Conservation (phyloP, 1,140 invertebrate species). For the Ips nitidus region DNA sequence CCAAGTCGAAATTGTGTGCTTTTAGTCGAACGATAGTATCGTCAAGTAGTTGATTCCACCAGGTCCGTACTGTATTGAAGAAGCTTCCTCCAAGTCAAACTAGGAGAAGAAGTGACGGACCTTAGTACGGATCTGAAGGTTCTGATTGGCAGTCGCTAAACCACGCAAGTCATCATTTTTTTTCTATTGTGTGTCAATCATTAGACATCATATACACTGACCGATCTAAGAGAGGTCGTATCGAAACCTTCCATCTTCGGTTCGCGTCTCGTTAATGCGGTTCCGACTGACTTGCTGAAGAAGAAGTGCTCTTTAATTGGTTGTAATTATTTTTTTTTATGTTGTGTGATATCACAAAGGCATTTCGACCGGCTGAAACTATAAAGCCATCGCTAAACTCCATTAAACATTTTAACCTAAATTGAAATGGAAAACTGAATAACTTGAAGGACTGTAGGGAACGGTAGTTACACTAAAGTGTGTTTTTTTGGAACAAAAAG, state of each 20-base stretch:
- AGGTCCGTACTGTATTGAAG: neutral
- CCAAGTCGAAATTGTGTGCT: constrained; percentile 37
- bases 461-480: too few relatives aligned
- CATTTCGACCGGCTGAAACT: neutral
- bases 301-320: constrained; percentile 25
- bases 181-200: constrained; percentile 41
- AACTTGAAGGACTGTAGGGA: too few relatives aligned
- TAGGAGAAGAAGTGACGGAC: too few relatives aligned
- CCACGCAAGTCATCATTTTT: constrained; percentile 38
- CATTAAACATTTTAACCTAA: too few relatives aligned
- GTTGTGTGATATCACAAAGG: neutral
- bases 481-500: too few relatives aligned
- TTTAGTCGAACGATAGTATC: constrained; percentile 38
- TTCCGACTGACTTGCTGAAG: constrained; percentile 6
- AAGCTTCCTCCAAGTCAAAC: too few relatives aligned
- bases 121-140: neutral
- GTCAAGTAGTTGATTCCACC: neutral
- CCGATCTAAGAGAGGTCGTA: constrained; percentile 24
- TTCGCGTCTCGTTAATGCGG: constrained; percentile 18
- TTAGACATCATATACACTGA: constrained; percentile 32
- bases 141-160: constrained; percentile 18
- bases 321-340: constrained; percentile 16
- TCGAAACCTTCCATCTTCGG: constrained; percentile 12
- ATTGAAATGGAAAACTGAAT: too few relatives aligned
- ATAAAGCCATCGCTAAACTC: too few relatives aligned